Percentiles rank a stretch among this genome's conserved stretches.
phyloP scores from a whole-genome alignment of 2,888 invertebrate species.

The Brachyptera putata region DNA sequence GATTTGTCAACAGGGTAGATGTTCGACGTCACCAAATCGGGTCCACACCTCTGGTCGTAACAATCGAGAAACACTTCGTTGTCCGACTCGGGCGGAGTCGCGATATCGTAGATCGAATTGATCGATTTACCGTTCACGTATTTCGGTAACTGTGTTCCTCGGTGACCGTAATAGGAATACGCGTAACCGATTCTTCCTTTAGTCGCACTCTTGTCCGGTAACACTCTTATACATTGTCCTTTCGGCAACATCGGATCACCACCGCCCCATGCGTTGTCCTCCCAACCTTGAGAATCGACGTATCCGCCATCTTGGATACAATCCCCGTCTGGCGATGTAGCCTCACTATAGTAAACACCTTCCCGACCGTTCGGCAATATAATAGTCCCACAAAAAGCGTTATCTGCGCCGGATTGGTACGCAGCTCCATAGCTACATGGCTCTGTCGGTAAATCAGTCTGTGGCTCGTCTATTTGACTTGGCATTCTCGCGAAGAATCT shows the following conservation, averaged over 20 bases:
- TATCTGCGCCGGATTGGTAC: background rate
- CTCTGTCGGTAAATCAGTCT: background rate
- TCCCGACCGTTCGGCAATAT: conserved; percentile 25
- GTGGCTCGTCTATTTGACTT: background rate
- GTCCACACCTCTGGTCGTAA: conserved; percentile 4
- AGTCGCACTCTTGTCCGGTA: background rate
- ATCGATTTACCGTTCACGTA: background rate
- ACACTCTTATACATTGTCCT: conserved; percentile 6
- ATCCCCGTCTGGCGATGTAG: background rate
- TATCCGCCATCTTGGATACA: too few species aligned
- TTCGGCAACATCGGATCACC: background rate
- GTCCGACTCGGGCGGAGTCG: background rate
- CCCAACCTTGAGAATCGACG: too few species aligned
- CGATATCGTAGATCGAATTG: background rate
- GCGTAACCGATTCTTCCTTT: background rate
- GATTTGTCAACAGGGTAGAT: conserved; percentile 22
- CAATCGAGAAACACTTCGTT: background rate
- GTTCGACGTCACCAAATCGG: conserved; percentile 16
- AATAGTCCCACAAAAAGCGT: conserved; percentile 26
- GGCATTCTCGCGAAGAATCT: conserved; percentile 14
- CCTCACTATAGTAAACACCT: conserved; percentile 26
- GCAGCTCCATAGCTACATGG: background rate
- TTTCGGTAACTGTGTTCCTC: background rate
- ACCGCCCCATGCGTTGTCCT: conserved; percentile 3
- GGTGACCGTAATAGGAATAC: conserved; percentile 10